Evolutionary conservation across 92 coral and sea anemone species (phyloP).

Genomic region (Paragorgia papillata): DNA sequence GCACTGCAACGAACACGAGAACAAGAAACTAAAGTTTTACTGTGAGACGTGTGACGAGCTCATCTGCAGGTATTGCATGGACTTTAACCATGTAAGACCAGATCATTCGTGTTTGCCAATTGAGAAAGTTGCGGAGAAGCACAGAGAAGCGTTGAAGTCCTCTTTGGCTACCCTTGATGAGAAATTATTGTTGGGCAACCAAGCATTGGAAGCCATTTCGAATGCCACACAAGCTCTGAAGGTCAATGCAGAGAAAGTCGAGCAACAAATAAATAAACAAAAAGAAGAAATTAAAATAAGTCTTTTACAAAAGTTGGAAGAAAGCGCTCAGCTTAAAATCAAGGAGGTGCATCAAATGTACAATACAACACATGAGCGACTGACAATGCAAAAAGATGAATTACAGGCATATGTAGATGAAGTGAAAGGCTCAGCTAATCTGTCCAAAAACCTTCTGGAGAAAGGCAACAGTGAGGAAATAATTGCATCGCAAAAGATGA

Average conservation of each 20-base stretch:
- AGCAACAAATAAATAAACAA: neutral
- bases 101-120: slow-evolving; percentile 4
- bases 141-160: slow-evolving; percentile 1
- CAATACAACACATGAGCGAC: neutral
- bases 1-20: slow-evolving; percentile 12
- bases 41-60: slow-evolving; percentile 36
- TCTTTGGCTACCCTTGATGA: neutral
- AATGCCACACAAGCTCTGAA: neutral
- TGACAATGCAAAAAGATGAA: slow-evolving; percentile 6
- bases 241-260: neutral
- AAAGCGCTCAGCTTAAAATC: neutral
- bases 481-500: neutral
- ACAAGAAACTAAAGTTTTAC: slow-evolving; percentile 24
- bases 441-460: slow-evolving; percentile 14
- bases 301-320: neutral
- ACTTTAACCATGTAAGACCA: slow-evolving; percentile 14
- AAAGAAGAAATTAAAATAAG: neutral
- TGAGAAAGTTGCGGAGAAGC: slow-evolving; percentile 16
- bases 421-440: neutral
- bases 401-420: neutral
- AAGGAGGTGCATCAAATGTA: slow-evolving; percentile 5
- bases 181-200: neutral
- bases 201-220: neutral
- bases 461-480: slow-evolving; percentile 12
- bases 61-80: slow-evolving; percentile 24